These are phyloP conservation scores for Furcifer pardalis DNA, from an alignment of 2,797 vertebrate genomes.

Conservation along the genomic window DNA sequence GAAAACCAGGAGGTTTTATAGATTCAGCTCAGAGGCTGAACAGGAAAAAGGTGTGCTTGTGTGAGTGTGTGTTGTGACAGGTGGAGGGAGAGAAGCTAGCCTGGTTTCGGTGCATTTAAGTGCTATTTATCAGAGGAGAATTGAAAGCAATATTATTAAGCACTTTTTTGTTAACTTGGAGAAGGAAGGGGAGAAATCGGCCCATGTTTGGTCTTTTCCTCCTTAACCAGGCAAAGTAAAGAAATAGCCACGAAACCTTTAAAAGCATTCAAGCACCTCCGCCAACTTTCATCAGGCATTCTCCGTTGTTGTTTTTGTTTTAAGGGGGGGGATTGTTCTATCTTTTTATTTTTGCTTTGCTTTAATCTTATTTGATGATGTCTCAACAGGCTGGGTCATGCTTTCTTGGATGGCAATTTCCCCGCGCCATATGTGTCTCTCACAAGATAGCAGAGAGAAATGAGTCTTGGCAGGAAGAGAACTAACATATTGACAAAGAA, in stretches of 20 bases:
- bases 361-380: slow-evolving; percentile 99
- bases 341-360: slow-evolving; percentile 94
- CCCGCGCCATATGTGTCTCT: slow-evolving; percentile 92
- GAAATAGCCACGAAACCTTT: slow-evolving; percentile 81
- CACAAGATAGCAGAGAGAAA: slow-evolving; percentile 89
- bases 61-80: no score
- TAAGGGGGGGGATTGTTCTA: slow-evolving; percentile 79
- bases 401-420: slow-evolving; percentile 98
- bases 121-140: slow-evolving; percentile 59
- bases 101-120: slow-evolving; percentile 47
- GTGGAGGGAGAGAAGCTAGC: background rate
- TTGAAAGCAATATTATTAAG: slow-evolving; percentile 72
- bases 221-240: slow-evolving; percentile 81
- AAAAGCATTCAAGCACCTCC: slow-evolving; percentile 83
- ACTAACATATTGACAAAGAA: slow-evolving; percentile 86
- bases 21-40: background rate
- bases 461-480: slow-evolving; percentile 90
- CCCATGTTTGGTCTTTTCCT: slow-evolving; percentile 72
- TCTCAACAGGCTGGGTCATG: slow-evolving; percentile 99
- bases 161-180: slow-evolving; percentile 69
- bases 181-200: slow-evolving; percentile 72
- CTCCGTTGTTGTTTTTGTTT: slow-evolving; percentile 45
- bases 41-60: no score
- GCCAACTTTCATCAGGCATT: slow-evolving; percentile 83
- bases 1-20: background rate